Base-by-base conservation (phyloP, 2,113 vertebrate genomes). In the Etheostoma spectabile region DNA sequence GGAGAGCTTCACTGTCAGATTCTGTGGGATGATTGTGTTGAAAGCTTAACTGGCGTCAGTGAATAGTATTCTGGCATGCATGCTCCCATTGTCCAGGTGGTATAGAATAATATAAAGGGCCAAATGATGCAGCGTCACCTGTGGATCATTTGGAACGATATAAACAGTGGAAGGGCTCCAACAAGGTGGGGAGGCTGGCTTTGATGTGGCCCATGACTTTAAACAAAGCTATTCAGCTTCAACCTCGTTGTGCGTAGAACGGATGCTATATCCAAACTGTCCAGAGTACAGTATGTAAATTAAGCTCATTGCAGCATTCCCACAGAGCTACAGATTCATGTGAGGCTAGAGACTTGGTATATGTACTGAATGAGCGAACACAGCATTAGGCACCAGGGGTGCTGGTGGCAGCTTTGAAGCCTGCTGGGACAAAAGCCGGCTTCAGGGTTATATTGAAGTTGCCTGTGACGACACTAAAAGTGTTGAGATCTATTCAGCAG, bases 351-450 rank as follows among this genome's bases (percentile, higher is more conserved):
- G 35, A 42, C 62, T 46, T 22, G 15, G 10, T 62, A 6, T 45
- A 15, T 13, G 35, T 15, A 46, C 38, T 42, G 38, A 42, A 42
- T 64, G n/a, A 24, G 62, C 4, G 8, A 62, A 62, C 33, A 38
- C 35, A 14, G 35, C 12, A 10, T 62, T 38, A 13, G 33, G 33
- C 38, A 53, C 38, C 3, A 42, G 6, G 61, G 22, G 8, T 64
- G 42, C 46, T 35, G 51, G 19, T 53, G 48, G 30, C 49, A 49
- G 21, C 53, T 72, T 55, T 80, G 46, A 77, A 48, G 48, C 24
- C 56, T 65, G 74, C 74, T 60, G 45, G 33, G 52, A 77, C 66
- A 74, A 74, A 60, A 60, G 46, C 21, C 38, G 8, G 60, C 60
- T 61, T 60, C 53, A 71, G 70, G 42, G 73, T 63, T 8, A 27